A percentile compares a stretch with the other conserved stretches of the same genome.
Conservation (phyloP, 1,140 invertebrate species). For the Carposina sasakii region DNA sequence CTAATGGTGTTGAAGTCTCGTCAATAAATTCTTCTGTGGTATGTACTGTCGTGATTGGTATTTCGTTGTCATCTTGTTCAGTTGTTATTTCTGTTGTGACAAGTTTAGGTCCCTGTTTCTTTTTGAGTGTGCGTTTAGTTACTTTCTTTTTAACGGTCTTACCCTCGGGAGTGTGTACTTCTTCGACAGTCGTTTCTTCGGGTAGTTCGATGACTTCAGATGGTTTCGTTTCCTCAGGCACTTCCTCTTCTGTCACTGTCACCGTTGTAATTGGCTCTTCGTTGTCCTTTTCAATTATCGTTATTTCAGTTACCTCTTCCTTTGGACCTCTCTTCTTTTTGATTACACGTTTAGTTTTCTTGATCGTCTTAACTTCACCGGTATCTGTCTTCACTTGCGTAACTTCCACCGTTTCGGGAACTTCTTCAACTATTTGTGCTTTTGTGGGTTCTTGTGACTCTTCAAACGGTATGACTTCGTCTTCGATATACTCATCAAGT, state of each 20-base stretch:
- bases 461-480: too few species aligned
- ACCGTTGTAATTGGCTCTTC: slow-evolving; percentile 25
- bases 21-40: slow-evolving; percentile 21
- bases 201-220: slow-evolving; percentile 14
- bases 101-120: slow-evolving; percentile 15
- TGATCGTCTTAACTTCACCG: slow-evolving; percentile 5
- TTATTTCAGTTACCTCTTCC: slow-evolving; percentile 50
- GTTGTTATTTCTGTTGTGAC: slow-evolving; percentile 18
- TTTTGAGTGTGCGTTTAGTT: slow-evolving; percentile 27
- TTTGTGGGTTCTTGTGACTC: slow-evolving; percentile 30
- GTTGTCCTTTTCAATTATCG: slow-evolving; percentile 28
- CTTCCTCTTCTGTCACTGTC: slow-evolving; percentile 14
- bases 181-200: slow-evolving; percentile 14
- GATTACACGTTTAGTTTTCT: slow-evolving; percentile 7
- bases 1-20: too few species aligned
- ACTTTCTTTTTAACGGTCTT: slow-evolving; percentile 16
- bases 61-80: slow-evolving; percentile 20
- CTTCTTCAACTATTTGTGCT: slow-evolving; percentile 32
- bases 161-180: slow-evolving; percentile 18
- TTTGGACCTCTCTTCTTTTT: slow-evolving; percentile 16
- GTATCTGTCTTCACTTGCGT: slow-evolving; percentile 54
- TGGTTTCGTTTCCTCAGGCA: neutral
- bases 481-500: too few species aligned
- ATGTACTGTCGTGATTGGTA: slow-evolving; percentile 41
- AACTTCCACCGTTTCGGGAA: slow-evolving; percentile 57